A percentile compares a stretch with the other conserved stretches of the same genome.
Conservation (phyloP, 2,888 invertebrate genomes). For the Iselma pallidipennis region DNA sequence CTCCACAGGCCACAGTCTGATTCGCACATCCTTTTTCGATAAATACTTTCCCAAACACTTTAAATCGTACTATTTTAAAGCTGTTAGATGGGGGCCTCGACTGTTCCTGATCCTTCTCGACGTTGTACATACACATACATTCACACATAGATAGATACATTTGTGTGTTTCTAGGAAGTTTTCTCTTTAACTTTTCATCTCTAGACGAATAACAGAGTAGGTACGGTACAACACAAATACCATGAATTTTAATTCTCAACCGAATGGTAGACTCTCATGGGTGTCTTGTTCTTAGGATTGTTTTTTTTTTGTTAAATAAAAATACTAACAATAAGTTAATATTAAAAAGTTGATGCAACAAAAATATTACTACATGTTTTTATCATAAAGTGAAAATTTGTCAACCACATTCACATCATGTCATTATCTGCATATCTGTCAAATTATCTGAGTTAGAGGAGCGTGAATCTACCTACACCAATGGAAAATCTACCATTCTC, state of each 20-base stretch:
- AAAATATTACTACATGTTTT: no score
- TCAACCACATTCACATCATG: conserved; percentile 22
- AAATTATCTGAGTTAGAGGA: conserved; percentile 23
- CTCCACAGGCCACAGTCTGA: conserved; percentile 32
- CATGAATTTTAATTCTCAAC: neutral
- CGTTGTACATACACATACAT: neutral
- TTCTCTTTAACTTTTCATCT: conserved; percentile 1
- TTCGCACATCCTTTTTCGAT: conserved; percentile 32
- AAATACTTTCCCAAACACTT: conserved; percentile 32
- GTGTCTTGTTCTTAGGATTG: neutral
- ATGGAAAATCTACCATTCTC: conserved; percentile 25
- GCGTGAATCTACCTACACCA: conserved; percentile 16
- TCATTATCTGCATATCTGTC: conserved; percentile 21
- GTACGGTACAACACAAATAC: neutral
- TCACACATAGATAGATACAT: conserved; percentile 5
- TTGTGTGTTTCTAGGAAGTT: neutral
- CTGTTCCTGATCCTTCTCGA: neutral
- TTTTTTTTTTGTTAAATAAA: no score
- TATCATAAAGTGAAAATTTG: neutral
- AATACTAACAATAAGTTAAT: no score
- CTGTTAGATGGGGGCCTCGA: neutral
- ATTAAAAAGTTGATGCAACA: no score
- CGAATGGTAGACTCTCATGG: neutral
- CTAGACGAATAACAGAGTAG: neutral
- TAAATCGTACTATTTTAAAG: conserved; percentile 15